Conservation (phyloP, 2,113 vertebrate species). For the Cygnus atratus region DNA sequence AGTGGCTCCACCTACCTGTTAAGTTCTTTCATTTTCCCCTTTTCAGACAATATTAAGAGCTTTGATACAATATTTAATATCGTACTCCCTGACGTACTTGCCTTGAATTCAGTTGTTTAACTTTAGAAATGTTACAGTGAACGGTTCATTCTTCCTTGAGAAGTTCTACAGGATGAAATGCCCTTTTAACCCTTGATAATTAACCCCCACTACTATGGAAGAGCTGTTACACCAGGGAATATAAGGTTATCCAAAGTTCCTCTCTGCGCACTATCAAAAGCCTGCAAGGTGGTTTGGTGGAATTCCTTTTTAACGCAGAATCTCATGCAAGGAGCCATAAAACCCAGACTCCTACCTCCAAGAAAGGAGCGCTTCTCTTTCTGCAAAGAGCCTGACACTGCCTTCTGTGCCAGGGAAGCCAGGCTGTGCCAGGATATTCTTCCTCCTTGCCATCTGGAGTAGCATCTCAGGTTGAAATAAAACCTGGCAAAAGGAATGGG, state of each 20-base stretch:
- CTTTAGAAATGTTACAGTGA: not conserved
- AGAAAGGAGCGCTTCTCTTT: not conserved
- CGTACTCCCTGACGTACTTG: not conserved
- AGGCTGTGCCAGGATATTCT: constrained; percentile 19
- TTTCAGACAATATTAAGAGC: not conserved
- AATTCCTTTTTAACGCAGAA: not conserved
- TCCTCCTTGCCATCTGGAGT: constrained; percentile 24
- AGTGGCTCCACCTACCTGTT: not conserved
- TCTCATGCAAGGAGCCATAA: not conserved
- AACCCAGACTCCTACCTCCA: not conserved
- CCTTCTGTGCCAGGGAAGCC: constrained; percentile 1
- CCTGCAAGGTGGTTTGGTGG: not conserved
- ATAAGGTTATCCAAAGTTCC: not conserved
- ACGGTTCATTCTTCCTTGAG: not conserved
- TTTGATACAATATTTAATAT: not conserved
- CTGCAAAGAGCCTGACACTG: not conserved
- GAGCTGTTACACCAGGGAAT: not conserved
- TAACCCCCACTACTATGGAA: not conserved
- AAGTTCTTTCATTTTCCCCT: not conserved
- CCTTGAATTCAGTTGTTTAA: not conserved
- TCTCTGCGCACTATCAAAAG: not conserved
- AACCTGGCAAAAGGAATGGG: not conserved
- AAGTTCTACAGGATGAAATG: not conserved
- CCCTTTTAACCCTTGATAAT: not conserved
- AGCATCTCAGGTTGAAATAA: not conserved